Conservation (phyloP, 1,140 invertebrate genomes). For the Wiebesia pumilae region DNA sequence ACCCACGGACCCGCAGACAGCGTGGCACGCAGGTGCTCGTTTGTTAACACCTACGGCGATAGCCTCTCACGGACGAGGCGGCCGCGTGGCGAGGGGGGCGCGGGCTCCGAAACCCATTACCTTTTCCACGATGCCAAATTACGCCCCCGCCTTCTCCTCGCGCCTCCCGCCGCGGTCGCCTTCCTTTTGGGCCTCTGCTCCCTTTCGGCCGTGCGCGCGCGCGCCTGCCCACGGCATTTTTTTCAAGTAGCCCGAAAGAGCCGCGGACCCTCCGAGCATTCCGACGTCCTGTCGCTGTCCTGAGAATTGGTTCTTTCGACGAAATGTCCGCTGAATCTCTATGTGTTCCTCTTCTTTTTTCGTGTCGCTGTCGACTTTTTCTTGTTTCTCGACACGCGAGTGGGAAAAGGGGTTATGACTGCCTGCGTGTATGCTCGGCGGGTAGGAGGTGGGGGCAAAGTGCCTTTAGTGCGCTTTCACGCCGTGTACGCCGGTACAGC, state of each 20-base stretch:
- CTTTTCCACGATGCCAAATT: slow-evolving; percentile 55
- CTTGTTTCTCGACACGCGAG: not conserved
- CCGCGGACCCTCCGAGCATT: slow-evolving; percentile 18
- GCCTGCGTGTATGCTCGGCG: no score
- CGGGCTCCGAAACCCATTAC: slow-evolving; percentile 52
- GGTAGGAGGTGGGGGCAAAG: not conserved
- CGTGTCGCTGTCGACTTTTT: not conserved
- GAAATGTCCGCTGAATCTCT: not conserved
- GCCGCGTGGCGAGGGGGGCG: not conserved
- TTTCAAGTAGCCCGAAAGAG: slow-evolving; percentile 44
- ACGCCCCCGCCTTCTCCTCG: slow-evolving; percentile 47
- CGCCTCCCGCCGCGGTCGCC: not conserved
- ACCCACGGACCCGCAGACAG: slow-evolving; percentile 39
- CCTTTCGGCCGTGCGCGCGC: not conserved
- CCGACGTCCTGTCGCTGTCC: slow-evolving; percentile 38
- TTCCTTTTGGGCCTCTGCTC: not conserved
- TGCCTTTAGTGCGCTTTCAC: not conserved
- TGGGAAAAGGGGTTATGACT: no score
- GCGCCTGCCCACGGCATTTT: slow-evolving; percentile 14
- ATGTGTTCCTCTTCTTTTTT: not conserved
- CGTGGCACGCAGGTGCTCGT: slow-evolving; percentile 54
- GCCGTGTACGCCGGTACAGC: no score
- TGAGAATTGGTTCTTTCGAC: slow-evolving; percentile 44
- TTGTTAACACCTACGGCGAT: slow-evolving; percentile 53
- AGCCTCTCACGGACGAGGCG: not conserved